Conservation (phyloP, 2,888 invertebrate species). For the Rhamphomyia laevipes region DNA sequence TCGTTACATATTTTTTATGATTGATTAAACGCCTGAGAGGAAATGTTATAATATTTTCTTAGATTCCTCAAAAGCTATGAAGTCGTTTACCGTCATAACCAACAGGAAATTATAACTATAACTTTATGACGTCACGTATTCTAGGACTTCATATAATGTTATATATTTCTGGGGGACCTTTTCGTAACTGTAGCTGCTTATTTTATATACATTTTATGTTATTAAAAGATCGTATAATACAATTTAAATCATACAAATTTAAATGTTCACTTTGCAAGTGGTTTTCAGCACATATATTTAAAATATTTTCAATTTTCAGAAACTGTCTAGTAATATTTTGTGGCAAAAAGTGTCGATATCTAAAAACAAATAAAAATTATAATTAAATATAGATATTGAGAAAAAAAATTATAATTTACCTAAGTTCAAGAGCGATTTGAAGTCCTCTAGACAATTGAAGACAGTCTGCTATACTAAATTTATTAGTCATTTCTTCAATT, state of each 20-base stretch:
- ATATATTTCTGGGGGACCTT: background rate
- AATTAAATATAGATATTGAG: background rate
- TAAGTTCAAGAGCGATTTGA: conserved; percentile 31
- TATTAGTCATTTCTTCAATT: conserved; percentile 33
- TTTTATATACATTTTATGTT: conserved; percentile 27
- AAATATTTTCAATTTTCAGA: conserved; percentile 24
- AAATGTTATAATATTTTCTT: too few relatives aligned
- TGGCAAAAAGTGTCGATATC: conserved; percentile 26
- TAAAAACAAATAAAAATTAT: conserved; percentile 8
- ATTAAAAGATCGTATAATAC: conserved; percentile 28
- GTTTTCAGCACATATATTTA: conserved; percentile 29
- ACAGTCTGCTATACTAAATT: conserved; percentile 36
- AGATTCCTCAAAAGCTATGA: too few relatives aligned
- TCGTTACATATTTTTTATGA: too few relatives aligned
- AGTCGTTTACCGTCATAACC: too few relatives aligned
- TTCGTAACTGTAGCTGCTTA: too few relatives aligned
- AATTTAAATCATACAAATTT: conserved; percentile 25
- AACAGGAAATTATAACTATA: too few relatives aligned
- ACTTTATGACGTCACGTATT: too few relatives aligned
- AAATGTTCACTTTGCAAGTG: conserved; percentile 24
- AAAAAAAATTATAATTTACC: conserved; percentile 10
- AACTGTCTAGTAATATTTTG: conserved; percentile 23
- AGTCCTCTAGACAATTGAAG: conserved; percentile 38
- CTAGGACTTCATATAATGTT: too few relatives aligned
- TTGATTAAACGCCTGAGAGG: too few relatives aligned